A percentile compares a stretch with the other conserved stretches of the same genome.
Evolutionary conservation across 2,113 vertebrate species (phyloP).

Genomic region (Cichladusa arquata): DNA sequence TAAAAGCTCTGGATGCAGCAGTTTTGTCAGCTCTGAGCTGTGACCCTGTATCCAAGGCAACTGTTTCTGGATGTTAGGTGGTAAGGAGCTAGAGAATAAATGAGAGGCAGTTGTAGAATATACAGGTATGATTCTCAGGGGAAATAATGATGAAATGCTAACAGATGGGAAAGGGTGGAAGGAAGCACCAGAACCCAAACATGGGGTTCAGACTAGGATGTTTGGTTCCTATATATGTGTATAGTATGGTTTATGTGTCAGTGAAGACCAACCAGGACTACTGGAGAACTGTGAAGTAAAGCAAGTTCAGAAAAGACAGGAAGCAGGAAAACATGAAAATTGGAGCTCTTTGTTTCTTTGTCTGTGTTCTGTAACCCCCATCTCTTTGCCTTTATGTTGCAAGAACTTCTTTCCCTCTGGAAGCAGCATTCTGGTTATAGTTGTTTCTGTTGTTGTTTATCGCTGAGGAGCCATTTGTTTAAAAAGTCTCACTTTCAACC

Average conservation of each 20-base stretch:
- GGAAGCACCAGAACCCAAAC: not conserved
- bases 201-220: not conserved
- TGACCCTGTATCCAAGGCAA: conserved; percentile 60
- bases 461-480: not conserved
- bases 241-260: not conserved
- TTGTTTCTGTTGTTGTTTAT: not conserved
- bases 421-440: not conserved
- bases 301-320: not conserved
- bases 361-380: not conserved
- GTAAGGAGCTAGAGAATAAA: not conserved
- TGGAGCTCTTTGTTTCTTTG: not conserved
- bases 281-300: not conserved
- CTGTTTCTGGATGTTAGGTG: not conserved
- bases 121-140: not conserved
- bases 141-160: not conserved
- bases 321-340: not conserved
- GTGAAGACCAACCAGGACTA: not conserved
- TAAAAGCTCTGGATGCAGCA: not conserved
- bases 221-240: not conserved
- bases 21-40: not conserved
- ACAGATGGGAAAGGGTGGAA: not conserved
- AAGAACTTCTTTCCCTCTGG: not conserved
- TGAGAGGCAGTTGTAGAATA: not conserved
- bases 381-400: not conserved
- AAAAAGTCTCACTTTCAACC: not conserved